These are phyloP conservation scores for Rynchops niger DNA, from an alignment of 2,113 vertebrate species.

Conservation along the genomic window DNA sequence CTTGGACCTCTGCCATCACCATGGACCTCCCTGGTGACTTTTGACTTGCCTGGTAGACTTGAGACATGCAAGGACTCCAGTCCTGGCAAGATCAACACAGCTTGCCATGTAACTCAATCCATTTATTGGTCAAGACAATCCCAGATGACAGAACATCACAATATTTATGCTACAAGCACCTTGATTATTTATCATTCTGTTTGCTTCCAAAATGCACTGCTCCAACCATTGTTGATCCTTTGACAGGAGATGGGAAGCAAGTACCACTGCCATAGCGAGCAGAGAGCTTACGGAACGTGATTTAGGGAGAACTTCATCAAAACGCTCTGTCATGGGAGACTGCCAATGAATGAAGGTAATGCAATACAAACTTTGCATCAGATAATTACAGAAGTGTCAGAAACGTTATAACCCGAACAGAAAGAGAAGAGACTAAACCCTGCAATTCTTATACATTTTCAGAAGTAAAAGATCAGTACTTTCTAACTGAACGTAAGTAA, in stretches of 20 bases:
- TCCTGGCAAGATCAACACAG: neutral
- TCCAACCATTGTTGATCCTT: neutral
- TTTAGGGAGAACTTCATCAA: neutral
- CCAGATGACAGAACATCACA: neutral
- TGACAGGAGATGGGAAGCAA: neutral
- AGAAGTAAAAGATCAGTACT: neutral
- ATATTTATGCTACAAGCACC: neutral
- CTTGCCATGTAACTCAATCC: neutral
- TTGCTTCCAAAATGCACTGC: neutral
- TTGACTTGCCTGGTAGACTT: neutral
- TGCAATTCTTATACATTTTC: neutral
- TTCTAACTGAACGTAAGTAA: neutral
- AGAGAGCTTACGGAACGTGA: neutral
- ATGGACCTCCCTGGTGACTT: neutral
- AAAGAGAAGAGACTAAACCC: neutral
- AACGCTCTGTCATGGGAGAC: fast-evolving
- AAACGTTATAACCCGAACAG: neutral
- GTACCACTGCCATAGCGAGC: neutral
- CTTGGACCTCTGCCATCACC: neutral
- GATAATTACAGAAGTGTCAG: neutral
- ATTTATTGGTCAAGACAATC: neutral
- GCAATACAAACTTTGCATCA: neutral
- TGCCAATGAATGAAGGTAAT: neutral
- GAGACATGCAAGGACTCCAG: neutral
- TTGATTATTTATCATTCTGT: neutral